These are phyloP conservation scores for Naja naja DNA, from an alignment of 2,113 vertebrate genomes.

Conservation along the genomic window DNA sequence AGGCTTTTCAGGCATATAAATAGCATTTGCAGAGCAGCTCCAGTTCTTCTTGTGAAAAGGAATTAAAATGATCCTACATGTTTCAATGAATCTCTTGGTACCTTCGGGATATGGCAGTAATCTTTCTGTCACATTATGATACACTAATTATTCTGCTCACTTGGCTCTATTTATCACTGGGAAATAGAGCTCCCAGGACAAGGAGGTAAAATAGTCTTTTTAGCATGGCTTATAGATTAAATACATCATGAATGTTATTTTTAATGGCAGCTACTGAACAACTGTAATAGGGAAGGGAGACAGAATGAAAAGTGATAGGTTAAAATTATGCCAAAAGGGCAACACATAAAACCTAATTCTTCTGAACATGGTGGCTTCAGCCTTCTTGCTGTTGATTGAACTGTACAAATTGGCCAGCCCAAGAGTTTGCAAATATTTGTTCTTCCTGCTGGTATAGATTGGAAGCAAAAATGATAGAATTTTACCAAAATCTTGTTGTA, in stretches of 20 bases:
- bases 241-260: slow-evolving; percentile 7
- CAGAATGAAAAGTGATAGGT: not conserved
- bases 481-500: not conserved
- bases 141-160: slow-evolving; percentile 34
- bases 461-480: not conserved
- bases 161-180: not conserved
- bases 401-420: not conserved
- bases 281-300: not conserved
- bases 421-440: slow-evolving; percentile 24
- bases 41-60: not conserved
- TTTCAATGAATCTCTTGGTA: slow-evolving; percentile 4
- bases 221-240: slow-evolving; percentile 21
- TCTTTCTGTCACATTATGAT: not conserved
- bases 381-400: fast-evolving
- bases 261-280: slow-evolving; percentile 12
- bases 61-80: not conserved
- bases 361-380: not conserved
- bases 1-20: not conserved
- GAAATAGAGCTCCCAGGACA: slow-evolving; percentile 18
- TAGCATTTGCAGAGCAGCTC: not conserved
- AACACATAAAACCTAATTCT: fast-evolving
- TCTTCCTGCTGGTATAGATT: not conserved
- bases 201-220: slow-evolving; percentile 8
- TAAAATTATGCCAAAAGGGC: slow-evolving; percentile 6
- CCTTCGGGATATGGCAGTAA: not conserved